These are phyloP conservation scores for Pholis gunnellus DNA, from an alignment of 2,113 vertebrate genomes.

Conservation along the genomic window DNA sequence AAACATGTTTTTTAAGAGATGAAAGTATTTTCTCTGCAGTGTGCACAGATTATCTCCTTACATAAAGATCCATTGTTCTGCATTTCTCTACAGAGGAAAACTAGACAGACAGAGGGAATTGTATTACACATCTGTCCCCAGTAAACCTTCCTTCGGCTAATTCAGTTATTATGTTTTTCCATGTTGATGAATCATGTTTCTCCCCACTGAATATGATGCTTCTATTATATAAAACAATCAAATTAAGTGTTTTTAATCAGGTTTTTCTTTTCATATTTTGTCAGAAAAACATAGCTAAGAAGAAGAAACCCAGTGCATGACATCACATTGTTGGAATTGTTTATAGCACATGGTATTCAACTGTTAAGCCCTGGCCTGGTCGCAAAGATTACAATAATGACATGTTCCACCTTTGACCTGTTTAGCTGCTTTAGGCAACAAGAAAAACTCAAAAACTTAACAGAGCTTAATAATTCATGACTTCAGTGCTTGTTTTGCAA, in stretches of 20 bases:
- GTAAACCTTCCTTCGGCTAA: conserved; percentile 15
- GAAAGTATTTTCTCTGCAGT: not conserved
- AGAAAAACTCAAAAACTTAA: not conserved
- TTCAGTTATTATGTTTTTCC: not conserved
- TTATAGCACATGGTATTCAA: not conserved
- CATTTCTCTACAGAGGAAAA: conserved; percentile 31
- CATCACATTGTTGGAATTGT: not conserved
- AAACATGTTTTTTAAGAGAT: not conserved
- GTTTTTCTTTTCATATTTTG: not conserved
- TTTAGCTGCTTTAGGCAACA: not conserved
- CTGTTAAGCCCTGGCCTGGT: conserved; percentile 14
- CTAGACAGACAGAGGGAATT: conserved; percentile 15
- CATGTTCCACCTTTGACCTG: not conserved
- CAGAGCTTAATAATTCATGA: not conserved
- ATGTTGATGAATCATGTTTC: not conserved
- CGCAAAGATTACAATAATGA: not conserved
- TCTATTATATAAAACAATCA: conserved; percentile 6
- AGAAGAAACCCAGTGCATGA: not conserved
- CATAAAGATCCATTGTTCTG: not conserved
- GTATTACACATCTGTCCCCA: conserved; percentile 42
- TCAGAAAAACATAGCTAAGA: not conserved
- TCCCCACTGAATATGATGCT: not conserved
- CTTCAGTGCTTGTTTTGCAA: conserved; percentile 13
- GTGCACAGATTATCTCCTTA: not conserved
- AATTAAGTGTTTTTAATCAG: conserved; percentile 14